Evolutionary conservation across 2,888 invertebrate genomes (phyloP).

Genomic region (Xanthorhoe spadicearia): DNA sequence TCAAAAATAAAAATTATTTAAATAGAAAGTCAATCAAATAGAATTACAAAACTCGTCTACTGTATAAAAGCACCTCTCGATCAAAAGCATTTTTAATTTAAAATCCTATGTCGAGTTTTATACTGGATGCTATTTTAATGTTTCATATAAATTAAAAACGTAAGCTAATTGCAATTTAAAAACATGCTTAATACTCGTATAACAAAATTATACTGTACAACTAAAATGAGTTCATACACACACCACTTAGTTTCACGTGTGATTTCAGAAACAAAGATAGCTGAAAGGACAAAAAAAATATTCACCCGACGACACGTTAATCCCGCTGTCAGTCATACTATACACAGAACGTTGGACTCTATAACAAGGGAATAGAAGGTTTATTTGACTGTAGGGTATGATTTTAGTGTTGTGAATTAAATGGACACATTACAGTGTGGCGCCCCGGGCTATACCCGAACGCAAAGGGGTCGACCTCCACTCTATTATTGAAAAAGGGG

Average conservation of each 20-base stretch:
- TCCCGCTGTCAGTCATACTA: slow-evolving; percentile 42
- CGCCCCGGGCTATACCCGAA: slow-evolving; percentile 61
- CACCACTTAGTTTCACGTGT: slow-evolving; percentile 10
- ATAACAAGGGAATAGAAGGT: slow-evolving; percentile 54
- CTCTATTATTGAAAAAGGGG: slow-evolving; percentile 81
- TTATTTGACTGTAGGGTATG: slow-evolving; percentile 49
- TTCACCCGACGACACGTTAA: slow-evolving; percentile 42
- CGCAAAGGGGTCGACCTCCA: slow-evolving; percentile 67
- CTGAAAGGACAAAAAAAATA: slow-evolving; percentile 45
- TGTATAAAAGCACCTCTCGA: too few relatives aligned
- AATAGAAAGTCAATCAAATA: too few relatives aligned
- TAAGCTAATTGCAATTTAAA: too few relatives aligned
- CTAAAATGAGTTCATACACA: not conserved
- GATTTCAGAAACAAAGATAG: slow-evolving; percentile 20
- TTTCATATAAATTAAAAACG: too few relatives aligned
- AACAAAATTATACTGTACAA: not conserved
- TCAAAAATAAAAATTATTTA: too few relatives aligned
- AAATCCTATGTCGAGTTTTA: too few relatives aligned
- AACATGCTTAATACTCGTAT: too few relatives aligned
- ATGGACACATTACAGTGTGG: slow-evolving; percentile 69
- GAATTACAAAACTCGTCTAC: too few relatives aligned
- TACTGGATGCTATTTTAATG: too few relatives aligned
- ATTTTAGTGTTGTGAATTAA: slow-evolving; percentile 71
- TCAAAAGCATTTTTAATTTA: too few relatives aligned
- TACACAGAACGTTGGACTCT: slow-evolving; percentile 53